A percentile compares a stretch with the other conserved stretches of the same genome.
Evolutionary conservation across 2,888 invertebrate species (phyloP).

Genomic region (Odiellus spinosus): DNA sequence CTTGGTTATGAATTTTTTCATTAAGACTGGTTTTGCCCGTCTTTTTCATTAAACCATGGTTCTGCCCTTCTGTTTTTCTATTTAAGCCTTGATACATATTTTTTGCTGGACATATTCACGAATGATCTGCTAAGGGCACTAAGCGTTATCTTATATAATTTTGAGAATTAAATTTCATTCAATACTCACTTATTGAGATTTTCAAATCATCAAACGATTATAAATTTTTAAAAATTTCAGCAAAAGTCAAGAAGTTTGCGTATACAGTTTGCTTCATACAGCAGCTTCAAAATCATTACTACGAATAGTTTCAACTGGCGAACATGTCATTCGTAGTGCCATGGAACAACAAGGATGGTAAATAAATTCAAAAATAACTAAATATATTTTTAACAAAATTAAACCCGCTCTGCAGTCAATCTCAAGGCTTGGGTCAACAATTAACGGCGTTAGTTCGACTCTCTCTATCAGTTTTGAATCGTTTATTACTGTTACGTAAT

Average conservation of each 20-base stretch:
- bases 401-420: constrained; percentile 4
- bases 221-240: no score
- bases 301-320: constrained; percentile 30
- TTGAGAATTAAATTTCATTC: no score
- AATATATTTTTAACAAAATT: background rate
- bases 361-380: background rate
- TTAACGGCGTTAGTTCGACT: constrained; percentile 15
- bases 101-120: no score
- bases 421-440: constrained; percentile 8
- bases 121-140: no score
- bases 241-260: constrained; percentile 23
- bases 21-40: no score
- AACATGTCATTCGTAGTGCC: constrained; percentile 27
- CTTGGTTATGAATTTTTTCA: no score
- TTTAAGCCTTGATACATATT: no score
- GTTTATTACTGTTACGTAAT: constrained; percentile 11
- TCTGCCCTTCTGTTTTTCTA: no score
- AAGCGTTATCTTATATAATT: no score
- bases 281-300: constrained; percentile 30
- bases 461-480: constrained; percentile 18
- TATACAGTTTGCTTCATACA: constrained; percentile 29
- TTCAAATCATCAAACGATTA: no score
- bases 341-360: constrained; percentile 30
- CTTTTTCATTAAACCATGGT: no score
- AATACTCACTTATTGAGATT: no score